Evolutionary conservation across 2,888 invertebrate genomes (phyloP).

Genomic region (Nomada goodeniana): DNA sequence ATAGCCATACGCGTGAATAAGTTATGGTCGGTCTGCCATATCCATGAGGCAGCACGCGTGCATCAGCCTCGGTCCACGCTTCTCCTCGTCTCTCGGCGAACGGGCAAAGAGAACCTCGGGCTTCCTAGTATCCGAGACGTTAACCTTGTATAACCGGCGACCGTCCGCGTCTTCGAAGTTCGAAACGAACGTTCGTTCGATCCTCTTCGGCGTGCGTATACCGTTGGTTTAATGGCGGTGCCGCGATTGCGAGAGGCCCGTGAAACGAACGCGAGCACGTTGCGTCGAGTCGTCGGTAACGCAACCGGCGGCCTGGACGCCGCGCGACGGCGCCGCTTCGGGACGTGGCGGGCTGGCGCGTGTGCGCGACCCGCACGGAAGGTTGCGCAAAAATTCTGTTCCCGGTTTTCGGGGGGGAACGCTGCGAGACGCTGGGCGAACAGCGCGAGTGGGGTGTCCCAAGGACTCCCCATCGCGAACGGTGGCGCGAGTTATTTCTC

Average conservation of each 20-base stretch:
- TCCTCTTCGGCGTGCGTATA: slow-evolving; percentile 49
- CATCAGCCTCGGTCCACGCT: slow-evolving; percentile 65
- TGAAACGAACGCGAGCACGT: background rate
- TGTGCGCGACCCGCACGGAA: background rate
- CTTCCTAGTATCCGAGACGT: slow-evolving; percentile 61
- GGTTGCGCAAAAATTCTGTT: background rate
- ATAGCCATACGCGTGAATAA: slow-evolving; percentile 75
- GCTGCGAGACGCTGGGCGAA: no score
- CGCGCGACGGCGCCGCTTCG: background rate
- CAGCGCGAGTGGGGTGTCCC: slow-evolving; percentile 52
- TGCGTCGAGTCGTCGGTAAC: background rate
- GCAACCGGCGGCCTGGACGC: background rate
- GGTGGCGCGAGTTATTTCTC: slow-evolving; percentile 75
- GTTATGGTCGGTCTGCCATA: slow-evolving; percentile 73
- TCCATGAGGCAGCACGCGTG: slow-evolving; percentile 74
- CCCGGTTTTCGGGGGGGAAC: no score
- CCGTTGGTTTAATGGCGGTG: slow-evolving; percentile 48
- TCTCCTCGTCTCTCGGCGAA: slow-evolving; percentile 32
- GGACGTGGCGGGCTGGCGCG: background rate
- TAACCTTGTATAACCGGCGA: slow-evolving; percentile 53
- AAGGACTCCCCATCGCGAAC: slow-evolving; percentile 74
- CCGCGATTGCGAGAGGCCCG: slow-evolving; percentile 26
- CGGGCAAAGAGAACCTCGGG: slow-evolving; percentile 40
- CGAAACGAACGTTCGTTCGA: slow-evolving; percentile 24
- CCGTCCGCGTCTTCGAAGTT: slow-evolving; percentile 29